Base-by-base conservation (phyloP, 1,140 invertebrate genomes). In the Hyles euphorbiae region DNA sequence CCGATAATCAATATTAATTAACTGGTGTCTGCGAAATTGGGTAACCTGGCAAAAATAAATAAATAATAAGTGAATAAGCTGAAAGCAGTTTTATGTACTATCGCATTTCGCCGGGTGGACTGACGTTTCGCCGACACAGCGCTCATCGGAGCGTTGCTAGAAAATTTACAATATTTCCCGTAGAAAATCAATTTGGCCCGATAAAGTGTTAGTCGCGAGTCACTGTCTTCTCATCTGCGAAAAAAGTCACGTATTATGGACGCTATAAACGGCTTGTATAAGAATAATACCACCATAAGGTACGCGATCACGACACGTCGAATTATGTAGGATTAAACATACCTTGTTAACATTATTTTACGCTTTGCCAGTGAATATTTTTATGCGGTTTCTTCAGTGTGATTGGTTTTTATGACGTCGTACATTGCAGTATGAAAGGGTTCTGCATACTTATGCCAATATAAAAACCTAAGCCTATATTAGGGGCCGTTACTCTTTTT, bases 171-270 rank as follows among this genome's bases (percentile, higher is more conserved):
- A 76, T 73, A 69, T 76, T 73, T 73, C 67, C 63, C 56, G 61
- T 56, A 53, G 50, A 65, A 71, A 76, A 76, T 71, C 70, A 76
- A 76, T 73, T 76, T 76, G 56, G 56, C 36, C 55, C 58, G 70
- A 73, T 69, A 71, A 61, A 72, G 70, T 67, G 65, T 71, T 68
- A 66, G 60, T 53, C 45, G 47, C 44, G 52, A 60, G 61, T 51
- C 56, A 50, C 49, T 61, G 63, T 62, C 52, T 60, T 61, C 64
- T 67, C 65, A 67, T 73, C 54, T 55, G 49, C 56, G 68, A 68
- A 70, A 66, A 72, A 73, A 73, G 70, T 76, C 73, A 76, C 73
- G 70, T 76, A 73, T 68, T 69, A 69, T 67, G 67, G 55, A 63
- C 60, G 54, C 49, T 60, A 43, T 58, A 61, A 64, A 67, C 63